Evolutionary conservation across 2,113 vertebrate species (phyloP), one percentile per base, ranked within the genome.

Genomic region (Grallaria varia): DNA sequence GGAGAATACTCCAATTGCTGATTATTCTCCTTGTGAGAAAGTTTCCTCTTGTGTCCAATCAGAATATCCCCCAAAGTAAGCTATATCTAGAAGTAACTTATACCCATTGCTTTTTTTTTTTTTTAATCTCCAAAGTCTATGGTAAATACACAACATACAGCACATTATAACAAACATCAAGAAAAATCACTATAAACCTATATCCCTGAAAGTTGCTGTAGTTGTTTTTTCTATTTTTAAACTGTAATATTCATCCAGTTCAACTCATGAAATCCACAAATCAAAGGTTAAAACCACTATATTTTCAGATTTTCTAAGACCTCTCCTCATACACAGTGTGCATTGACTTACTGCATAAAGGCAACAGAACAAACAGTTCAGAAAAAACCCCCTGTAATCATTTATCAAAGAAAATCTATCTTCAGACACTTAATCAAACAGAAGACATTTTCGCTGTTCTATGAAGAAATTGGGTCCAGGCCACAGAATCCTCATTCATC

Each of bases 231-330:
- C 20, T 7, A 8, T 53, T 85, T 66, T 39, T 55, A 39, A 87
- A 10, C 5, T 6, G 8, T 31, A 59, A 88, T 42, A 62, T 42
- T 80, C 27, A 83, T 19, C 9, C 3, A 8, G 17, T 64, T 55
- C 33, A 71, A 77, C 3, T 25, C 6, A 19, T 6, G 47, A 87
- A 84, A 91, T 55, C 16, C 28, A n/a, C 31, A 66, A 40, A 62
- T 44, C 12, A 49, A 8, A 89, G 3, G 18, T 10, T 3, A 64
- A 77, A 1, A 12, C 6, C 3, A 50, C 6, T 42, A 0, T 6
- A 8, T 55, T 77, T 62, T 59, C 16, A 23, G 3, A 0, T 4
- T 71, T 80, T 80, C 62, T 25, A 81, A 87, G 21, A 44, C 27
- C 4, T 47, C 15, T 7, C 5, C 12, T 67, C 23, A 42, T 33